Conservation (phyloP, 1,140 invertebrate species). For the Hylaeus anthracinus region DNA sequence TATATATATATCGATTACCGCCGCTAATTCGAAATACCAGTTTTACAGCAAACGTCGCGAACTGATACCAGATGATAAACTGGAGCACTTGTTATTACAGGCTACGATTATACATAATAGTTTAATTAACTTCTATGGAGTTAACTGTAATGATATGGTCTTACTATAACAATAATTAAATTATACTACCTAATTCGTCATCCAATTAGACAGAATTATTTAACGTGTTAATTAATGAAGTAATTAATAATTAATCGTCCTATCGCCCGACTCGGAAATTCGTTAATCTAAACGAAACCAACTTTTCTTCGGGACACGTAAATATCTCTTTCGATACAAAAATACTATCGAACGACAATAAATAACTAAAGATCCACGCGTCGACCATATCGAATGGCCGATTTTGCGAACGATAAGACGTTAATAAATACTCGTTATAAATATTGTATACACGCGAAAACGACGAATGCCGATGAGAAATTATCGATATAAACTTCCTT, state of each 20-base stretch:
- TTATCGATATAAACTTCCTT: neutral
- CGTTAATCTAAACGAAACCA: neutral
- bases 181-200: slow-evolving; percentile 63
- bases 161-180: slow-evolving; percentile 73
- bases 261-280: too few relatives aligned
- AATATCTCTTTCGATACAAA: slow-evolving; percentile 3
- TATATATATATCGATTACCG: slow-evolving; percentile 13
- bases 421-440: slow-evolving; percentile 12
- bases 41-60: slow-evolving; percentile 58
- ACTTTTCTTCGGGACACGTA: too few relatives aligned
- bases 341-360: slow-evolving; percentile 23
- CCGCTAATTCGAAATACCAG: slow-evolving; percentile 57
- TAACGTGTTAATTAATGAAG: slow-evolving; percentile 44
- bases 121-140: slow-evolving; percentile 72
- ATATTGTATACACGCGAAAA: slow-evolving; percentile 24
- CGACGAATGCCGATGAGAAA: neutral
- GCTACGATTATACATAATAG: slow-evolving; percentile 66
- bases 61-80: slow-evolving; percentile 55
- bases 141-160: slow-evolving; percentile 75
- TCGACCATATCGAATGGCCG: neutral
- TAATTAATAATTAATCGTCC: slow-evolving; percentile 36
- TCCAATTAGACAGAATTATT: slow-evolving; percentile 34
- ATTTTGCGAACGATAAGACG: neutral
- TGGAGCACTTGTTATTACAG: slow-evolving; percentile 59
- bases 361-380: slow-evolving; percentile 8